Percentiles rank a stretch among this genome's conserved stretches.
Conservation (phyloP, 2,888 invertebrate genomes). For the Calameuta idolon region DNA sequence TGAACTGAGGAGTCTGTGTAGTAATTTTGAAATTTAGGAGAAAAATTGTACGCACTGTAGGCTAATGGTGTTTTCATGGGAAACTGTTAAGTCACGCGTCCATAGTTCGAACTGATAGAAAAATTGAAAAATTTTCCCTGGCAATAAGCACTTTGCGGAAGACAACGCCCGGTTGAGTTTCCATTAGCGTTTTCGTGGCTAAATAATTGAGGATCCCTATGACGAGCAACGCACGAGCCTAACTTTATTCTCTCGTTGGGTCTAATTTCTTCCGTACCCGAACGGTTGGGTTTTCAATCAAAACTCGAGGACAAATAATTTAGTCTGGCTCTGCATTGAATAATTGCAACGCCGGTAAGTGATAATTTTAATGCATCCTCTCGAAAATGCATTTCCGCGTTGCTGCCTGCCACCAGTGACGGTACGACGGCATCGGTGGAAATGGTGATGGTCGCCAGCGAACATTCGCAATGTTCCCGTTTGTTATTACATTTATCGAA, state of each 20-base stretch:
- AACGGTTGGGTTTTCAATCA: background rate
- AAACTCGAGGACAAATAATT: background rate
- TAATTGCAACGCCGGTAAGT: background rate
- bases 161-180: no score
- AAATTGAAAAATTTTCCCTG: background rate
- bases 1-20: background rate
- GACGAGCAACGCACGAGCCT: background rate
- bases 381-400: slow-evolving; percentile 1
- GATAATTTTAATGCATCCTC: slow-evolving; percentile 6
- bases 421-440: background rate
- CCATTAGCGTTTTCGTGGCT: background rate
- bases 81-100: background rate
- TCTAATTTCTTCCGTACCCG: background rate
- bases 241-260: background rate
- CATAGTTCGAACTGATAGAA: background rate
- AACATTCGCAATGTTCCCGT: background rate
- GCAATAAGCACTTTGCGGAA: background rate
- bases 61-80: background rate
- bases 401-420: background rate
- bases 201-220: background rate
- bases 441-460: background rate
- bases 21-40: background rate
- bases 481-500: slow-evolving; percentile 1
- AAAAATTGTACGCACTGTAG: background rate
- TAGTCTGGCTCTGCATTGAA: background rate